phyloP scores from a whole-genome alignment of 2,113 vertebrate genomes.

The Pachyramphus minor region DNA sequence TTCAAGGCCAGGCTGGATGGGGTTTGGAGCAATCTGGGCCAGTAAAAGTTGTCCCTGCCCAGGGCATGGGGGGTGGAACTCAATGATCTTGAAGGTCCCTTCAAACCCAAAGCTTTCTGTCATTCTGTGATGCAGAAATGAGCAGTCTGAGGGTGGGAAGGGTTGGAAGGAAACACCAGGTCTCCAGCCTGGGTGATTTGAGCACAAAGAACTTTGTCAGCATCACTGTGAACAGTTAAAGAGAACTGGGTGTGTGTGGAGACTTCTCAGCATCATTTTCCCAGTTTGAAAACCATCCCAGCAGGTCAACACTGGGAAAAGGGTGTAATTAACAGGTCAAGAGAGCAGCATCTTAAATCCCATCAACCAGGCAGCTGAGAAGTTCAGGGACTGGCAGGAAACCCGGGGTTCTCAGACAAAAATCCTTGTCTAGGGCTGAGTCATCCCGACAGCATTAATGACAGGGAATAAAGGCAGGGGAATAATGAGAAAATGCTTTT shows the following conservation, averaged over 20 bases:
- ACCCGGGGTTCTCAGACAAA: neutral
- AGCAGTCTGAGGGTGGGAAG: neutral
- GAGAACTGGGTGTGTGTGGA: neutral
- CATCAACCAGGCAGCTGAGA: neutral
- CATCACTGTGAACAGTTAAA: neutral
- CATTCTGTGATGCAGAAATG: neutral
- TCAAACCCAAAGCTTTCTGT: neutral
- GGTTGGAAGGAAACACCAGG: neutral
- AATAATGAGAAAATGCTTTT: constrained; percentile 9
- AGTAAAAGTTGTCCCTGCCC: neutral
- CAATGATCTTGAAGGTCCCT: neutral
- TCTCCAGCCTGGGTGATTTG: neutral
- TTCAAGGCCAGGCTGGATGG: fast-evolving
- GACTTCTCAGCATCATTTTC: neutral
- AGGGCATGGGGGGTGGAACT: neutral
- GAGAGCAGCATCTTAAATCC: neutral
- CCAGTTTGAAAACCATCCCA: neutral
- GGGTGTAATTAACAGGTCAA: neutral
- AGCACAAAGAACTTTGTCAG: neutral
- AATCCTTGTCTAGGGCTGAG: neutral
- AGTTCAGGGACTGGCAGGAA: neutral
- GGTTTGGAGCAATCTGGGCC: neutral
- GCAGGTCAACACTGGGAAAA: neutral
- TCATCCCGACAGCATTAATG: neutral
- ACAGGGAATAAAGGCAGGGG: neutral